Evolutionary conservation across 2,797 vertebrate species (phyloP).

Genomic region (Bradypodion pumilum): DNA sequence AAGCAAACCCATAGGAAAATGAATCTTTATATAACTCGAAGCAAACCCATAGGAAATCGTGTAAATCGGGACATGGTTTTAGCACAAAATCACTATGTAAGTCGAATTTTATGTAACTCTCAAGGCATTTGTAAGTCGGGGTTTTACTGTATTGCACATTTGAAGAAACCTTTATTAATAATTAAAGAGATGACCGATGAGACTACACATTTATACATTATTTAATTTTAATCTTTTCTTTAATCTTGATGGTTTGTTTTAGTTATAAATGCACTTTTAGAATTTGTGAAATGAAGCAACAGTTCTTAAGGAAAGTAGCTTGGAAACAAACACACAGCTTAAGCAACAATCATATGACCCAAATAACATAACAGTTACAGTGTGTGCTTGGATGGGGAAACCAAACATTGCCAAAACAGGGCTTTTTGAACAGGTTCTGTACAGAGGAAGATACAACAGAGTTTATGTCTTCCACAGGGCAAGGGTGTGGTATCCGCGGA

Average conservation of each 20-base stretch:
- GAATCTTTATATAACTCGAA: too few species aligned
- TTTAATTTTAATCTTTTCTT: not conserved
- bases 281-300: not conserved
- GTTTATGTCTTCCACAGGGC: not conserved
- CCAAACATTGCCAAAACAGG: not conserved
- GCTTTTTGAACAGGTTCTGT: not conserved
- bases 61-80: too few species aligned
- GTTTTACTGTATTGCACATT: too few species aligned
- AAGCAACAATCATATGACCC: too few species aligned
- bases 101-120: too few species aligned
- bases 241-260: too few species aligned
- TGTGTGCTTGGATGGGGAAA: not conserved
- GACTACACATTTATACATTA: not conserved
- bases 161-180: not conserved
- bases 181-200: not conserved
- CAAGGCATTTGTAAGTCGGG: too few species aligned
- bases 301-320: not conserved
- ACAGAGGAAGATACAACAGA: not conserved
- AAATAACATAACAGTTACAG: not conserved
- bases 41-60: too few species aligned
- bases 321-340: not conserved
- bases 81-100: too few species aligned
- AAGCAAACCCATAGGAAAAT: too few species aligned
- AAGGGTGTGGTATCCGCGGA: too few species aligned
- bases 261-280: not conserved